These are phyloP conservation scores for Didymodactylos carnosus DNA, from an alignment of 2,888 invertebrate genomes.

Conservation along the genomic window DNA sequence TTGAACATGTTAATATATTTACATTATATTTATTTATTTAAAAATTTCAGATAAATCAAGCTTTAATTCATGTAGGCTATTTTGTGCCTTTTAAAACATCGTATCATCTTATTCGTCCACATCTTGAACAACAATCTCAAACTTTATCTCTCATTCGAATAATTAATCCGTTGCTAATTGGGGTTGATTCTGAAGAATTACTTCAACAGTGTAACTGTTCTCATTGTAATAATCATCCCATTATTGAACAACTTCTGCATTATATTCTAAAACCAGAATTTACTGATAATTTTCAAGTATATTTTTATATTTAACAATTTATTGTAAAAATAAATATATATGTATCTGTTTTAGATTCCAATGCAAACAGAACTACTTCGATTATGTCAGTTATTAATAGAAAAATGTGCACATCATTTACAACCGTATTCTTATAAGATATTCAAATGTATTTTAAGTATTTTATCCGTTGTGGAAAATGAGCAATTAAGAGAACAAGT, in stretches of 20 bases:
- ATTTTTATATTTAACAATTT: too few relatives aligned
- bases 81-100: slow-evolving; percentile 52
- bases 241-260: slow-evolving; percentile 40
- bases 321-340: too few relatives aligned
- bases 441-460: not conserved
- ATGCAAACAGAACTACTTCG: not conserved
- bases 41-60: slow-evolving; percentile 42
- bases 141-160: slow-evolving; percentile 38
- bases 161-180: slow-evolving; percentile 43
- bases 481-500: not conserved
- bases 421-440: not conserved
- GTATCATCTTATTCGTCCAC: slow-evolving; percentile 42
- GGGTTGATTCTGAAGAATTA: slow-evolving; percentile 42
- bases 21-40: not conserved
- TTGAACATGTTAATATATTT: too few relatives aligned
- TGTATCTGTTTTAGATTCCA: not conserved
- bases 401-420: not conserved
- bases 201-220: too few relatives aligned
- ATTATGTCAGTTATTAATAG: not conserved
- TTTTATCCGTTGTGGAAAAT: not conserved
- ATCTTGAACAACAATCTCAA: slow-evolving; percentile 45
- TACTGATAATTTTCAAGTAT: slow-evolving; percentile 31
- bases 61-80: slow-evolving; percentile 52
- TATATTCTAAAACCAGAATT: slow-evolving; percentile 42
- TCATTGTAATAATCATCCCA: slow-evolving; percentile 36